phyloP scores from a whole-genome alignment of 2,888 invertebrate genomes.

The Leistus spinibarbis region DNA sequence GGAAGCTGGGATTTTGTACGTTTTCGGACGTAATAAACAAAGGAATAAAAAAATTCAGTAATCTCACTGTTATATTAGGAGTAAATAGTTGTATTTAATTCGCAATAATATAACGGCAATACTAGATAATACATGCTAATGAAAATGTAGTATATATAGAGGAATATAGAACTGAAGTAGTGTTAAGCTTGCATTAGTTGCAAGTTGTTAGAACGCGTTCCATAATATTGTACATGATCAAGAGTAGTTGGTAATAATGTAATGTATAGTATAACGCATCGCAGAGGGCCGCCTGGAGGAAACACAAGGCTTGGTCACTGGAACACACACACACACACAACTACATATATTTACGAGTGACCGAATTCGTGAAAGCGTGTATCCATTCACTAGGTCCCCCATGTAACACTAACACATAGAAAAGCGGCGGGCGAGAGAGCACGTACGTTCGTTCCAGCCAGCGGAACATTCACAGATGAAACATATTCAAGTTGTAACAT shows the following conservation, averaged over 20 bases:
- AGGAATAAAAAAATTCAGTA: too few species aligned
- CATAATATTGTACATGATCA: too few species aligned
- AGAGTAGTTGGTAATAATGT: not conserved
- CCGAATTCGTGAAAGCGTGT: not conserved
- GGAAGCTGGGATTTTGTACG: not conserved
- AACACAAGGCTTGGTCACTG: not conserved
- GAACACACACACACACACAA: not conserved
- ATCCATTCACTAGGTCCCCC: not conserved
- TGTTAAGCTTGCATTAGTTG: too few species aligned
- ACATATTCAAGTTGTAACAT: conserved; percentile 49
- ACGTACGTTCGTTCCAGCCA: conserved; percentile 40
- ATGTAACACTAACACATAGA: not conserved
- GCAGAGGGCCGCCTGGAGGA: not conserved
- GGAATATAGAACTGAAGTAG: too few species aligned
- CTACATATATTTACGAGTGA: not conserved
- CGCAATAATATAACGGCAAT: too few species aligned
- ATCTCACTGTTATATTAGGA: too few species aligned
- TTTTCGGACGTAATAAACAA: too few species aligned
- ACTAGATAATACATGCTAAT: too few species aligned
- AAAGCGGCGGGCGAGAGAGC: not conserved
- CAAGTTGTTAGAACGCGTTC: too few species aligned
- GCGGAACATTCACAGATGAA: conserved; percentile 46
- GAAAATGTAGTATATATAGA: too few species aligned
- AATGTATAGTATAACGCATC: not conserved
- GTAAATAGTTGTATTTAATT: too few species aligned